A percentile compares a stretch with the other conserved stretches of the same genome.
Conservation (phyloP, 2,888 invertebrate species). For the Zhengitettix transpicula region DNA sequence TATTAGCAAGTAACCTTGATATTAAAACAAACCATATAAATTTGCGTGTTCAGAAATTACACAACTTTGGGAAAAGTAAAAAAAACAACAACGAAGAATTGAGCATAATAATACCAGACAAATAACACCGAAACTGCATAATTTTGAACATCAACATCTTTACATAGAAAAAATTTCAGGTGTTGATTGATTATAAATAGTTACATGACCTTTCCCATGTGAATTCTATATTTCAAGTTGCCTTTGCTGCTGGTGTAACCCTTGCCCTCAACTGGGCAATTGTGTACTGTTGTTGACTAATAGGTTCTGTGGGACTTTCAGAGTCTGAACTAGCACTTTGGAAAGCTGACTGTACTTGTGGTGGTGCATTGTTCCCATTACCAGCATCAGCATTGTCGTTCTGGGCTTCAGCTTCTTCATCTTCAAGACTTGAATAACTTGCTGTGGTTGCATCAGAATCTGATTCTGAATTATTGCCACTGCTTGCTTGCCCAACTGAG, state of each 20-base stretch:
- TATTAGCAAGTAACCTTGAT: too few species aligned
- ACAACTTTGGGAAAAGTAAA: too few species aligned
- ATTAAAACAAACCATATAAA: too few species aligned
- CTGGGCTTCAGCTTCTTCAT: constrained; percentile 28
- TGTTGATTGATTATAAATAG: too few species aligned
- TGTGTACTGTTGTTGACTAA: background rate
- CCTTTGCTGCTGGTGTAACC: background rate
- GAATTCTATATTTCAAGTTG: too few species aligned
- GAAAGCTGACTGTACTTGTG: background rate
- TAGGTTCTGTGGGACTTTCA: background rate
- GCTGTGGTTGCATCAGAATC: constrained; percentile 34
- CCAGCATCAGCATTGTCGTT: background rate
- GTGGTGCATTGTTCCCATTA: background rate
- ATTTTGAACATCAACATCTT: too few species aligned
- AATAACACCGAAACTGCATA: too few species aligned
- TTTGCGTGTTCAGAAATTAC: too few species aligned
- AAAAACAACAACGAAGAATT: too few species aligned
- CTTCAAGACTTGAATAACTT: constrained; percentile 35
- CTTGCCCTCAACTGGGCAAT: background rate
- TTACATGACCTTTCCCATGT: too few species aligned
- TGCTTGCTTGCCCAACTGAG: background rate
- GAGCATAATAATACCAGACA: too few species aligned
- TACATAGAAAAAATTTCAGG: too few species aligned
- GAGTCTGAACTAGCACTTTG: background rate
- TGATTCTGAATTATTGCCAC: background rate